phyloP scores from a whole-genome alignment of 1,140 invertebrate genomes.

The Cydia strobilella region DNA sequence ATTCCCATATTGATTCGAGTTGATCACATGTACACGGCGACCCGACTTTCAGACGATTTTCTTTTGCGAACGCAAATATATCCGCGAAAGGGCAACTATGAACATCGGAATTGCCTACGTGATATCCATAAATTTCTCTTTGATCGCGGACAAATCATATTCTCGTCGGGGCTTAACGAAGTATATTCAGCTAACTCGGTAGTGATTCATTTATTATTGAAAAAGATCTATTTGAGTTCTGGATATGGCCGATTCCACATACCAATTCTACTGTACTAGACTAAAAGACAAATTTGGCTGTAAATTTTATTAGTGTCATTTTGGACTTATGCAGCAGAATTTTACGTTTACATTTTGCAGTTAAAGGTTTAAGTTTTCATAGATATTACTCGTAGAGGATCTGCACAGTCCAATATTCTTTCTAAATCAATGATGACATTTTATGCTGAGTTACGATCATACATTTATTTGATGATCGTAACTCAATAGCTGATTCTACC shows the following conservation, averaged over 20 bases:
- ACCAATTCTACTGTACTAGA: no score
- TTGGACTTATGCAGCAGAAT: no score
- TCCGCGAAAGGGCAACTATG: not conserved
- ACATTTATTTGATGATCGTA: no score
- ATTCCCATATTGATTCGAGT: conserved; percentile 2
- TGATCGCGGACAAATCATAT: conserved; percentile 27
- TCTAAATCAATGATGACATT: not conserved
- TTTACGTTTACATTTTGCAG: no score
- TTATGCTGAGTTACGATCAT: not conserved
- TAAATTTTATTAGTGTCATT: no score
- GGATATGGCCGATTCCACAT: no score
- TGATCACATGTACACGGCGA: conserved; percentile 5
- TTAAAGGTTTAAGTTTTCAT: no score
- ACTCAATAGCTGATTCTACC: no score
- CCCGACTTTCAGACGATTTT: conserved; percentile 14
- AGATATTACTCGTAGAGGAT: no score
- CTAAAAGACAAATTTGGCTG: no score
- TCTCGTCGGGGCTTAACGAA: conserved; percentile 23
- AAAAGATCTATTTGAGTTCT: not conserved
- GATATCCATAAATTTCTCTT: conserved; percentile 22
- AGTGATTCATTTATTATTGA: not conserved
- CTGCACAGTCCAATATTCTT: not conserved
- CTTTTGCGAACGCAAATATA: conserved; percentile 3
- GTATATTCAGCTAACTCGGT: conserved; percentile 19
- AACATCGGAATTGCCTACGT: not conserved